Base-by-base conservation (phyloP, 2,888 invertebrate species). In the Pristionchus maxplancki region DNA sequence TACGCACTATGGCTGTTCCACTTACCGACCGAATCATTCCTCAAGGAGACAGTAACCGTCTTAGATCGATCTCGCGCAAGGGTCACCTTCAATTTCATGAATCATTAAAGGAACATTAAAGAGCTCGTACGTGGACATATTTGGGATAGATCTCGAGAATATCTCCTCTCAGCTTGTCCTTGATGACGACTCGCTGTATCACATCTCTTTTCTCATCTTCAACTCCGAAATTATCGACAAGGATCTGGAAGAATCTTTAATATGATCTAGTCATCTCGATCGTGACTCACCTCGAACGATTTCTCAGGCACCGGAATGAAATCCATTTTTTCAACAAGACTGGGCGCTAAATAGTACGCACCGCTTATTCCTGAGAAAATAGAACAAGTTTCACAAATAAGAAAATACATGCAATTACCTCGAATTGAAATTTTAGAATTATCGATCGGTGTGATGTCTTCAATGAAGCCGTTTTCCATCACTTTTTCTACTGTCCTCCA, bases 121-220 rank as follows among this genome's bases (percentile, higher is more conserved):
- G 20, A 53, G 40, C n/a, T 64, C 89, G 37, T 74, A 93, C 93
- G 86, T 91, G 90, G 37, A 94, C 86, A 67, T 90, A 53, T 53
- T 91, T 88, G 20, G 93, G 93, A 83, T 94, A 94, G 8, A 93
- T 89, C 64, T 93, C 93, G 9, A 94, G 74, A 28, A 40, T 2
- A 1, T 71, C 87, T 48, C 89, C 78, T 78, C 90, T 89, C 34
- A 93, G 89, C 5, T 89, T 90, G 9, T 89, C 86, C 15, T 83
- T 31, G 28, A 91, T 89, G 20, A 93, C 93, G 4, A 87, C 37
- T 37, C 93, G 81, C 44, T 86, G 28, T 37, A 93, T 91, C 31
- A 91, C 90, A 89, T 94, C 93, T 44, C 93, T 89, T 13, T 90
- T 84, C 13, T 90, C 91, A n/a, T 91, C 89, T 0, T 88, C 92